Percentiles rank a stretch among this genome's conserved stretches.
Evolutionary conservation across 1,140 invertebrate species (phyloP).

Genomic region (Bombus impatiens): DNA sequence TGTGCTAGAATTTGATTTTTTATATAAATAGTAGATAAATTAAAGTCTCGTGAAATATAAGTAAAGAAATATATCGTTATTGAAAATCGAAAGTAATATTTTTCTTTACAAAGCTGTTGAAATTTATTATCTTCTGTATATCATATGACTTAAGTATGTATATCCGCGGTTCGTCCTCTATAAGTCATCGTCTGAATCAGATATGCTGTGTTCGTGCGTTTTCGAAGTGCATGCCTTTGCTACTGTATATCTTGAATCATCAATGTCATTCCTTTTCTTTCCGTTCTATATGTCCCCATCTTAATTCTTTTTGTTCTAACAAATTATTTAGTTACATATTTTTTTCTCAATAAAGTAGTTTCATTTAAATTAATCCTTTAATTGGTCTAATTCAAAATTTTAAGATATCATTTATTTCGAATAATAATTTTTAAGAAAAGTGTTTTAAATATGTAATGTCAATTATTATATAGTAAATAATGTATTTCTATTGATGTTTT

Average conservation of each 20-base stretch:
- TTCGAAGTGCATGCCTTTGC: not conserved
- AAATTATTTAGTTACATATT: not conserved
- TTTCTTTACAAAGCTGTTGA: not conserved
- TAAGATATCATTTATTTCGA: too few relatives aligned
- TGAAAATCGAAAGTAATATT: not conserved
- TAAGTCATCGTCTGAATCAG: conserved; percentile 7
- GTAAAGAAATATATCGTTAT: not conserved
- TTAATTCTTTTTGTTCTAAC: not conserved
- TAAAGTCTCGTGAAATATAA: not conserved
- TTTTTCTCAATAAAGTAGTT: not conserved
- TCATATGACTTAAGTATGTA: not conserved
- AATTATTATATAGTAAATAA: not conserved
- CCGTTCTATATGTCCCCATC: too few relatives aligned
- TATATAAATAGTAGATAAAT: not conserved
- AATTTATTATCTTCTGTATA: not conserved
- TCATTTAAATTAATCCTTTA: not conserved
- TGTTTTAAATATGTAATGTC: too few relatives aligned
- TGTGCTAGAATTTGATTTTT: not conserved
- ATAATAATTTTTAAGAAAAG: too few relatives aligned
- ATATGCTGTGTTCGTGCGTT: not conserved
- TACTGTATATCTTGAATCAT: conserved; percentile 12
- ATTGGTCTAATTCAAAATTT: too few relatives aligned
- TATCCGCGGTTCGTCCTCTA: not conserved
- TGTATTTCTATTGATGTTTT: too few relatives aligned
- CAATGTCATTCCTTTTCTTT: conserved; percentile 6